Percentiles rank a stretch among this genome's conserved stretches.
Evolutionary conservation across 2,888 invertebrate species (phyloP).

Genomic region (Osmoderma eremita): DNA sequence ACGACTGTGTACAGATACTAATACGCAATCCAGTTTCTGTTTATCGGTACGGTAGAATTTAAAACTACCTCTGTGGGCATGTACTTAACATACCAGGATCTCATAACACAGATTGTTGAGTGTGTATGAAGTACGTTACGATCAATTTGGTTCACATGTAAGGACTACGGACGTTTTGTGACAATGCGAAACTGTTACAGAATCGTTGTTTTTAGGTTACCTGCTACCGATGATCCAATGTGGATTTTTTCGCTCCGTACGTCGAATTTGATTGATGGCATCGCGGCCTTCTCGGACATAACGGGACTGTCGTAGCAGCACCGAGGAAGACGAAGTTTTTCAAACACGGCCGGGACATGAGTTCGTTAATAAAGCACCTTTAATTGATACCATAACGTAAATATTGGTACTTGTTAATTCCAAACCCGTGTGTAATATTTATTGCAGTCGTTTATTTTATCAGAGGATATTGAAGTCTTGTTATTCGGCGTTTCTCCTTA

Average conservation of each 20-base stretch:
- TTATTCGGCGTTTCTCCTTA: constrained; percentile 34
- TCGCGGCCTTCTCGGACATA: constrained; percentile 22
- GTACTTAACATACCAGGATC: too few species aligned
- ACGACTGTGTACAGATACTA: too few species aligned
- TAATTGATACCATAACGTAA: constrained; percentile 44
- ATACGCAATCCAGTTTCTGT: too few species aligned
- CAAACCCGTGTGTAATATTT: constrained; percentile 40
- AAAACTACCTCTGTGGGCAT: too few species aligned
- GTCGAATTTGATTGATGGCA: constrained; percentile 30
- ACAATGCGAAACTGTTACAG: constrained; percentile 5
- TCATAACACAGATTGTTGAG: too few species aligned
- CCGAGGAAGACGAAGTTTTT: constrained; percentile 21
- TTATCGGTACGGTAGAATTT: too few species aligned
- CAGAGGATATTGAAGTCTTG: constrained; percentile 34
- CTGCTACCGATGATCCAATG: constrained; percentile 9
- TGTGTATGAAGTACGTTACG: not conserved
- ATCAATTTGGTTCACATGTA: constrained; percentile 15
- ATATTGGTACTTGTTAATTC: constrained; percentile 44
- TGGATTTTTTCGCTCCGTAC: constrained; percentile 17
- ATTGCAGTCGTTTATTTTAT: constrained; percentile 40
- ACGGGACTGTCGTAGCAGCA: constrained; percentile 19
- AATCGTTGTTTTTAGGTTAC: constrained; percentile 10
- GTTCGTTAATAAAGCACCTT: constrained; percentile 35
- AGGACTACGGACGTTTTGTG: not conserved
- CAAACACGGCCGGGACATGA: constrained; percentile 28